Evolutionary conservation across 2,797 vertebrate genomes (phyloP), one percentile per base, ranked within the genome.

Genomic region (Schizopygopsis pylzovi): DNA sequence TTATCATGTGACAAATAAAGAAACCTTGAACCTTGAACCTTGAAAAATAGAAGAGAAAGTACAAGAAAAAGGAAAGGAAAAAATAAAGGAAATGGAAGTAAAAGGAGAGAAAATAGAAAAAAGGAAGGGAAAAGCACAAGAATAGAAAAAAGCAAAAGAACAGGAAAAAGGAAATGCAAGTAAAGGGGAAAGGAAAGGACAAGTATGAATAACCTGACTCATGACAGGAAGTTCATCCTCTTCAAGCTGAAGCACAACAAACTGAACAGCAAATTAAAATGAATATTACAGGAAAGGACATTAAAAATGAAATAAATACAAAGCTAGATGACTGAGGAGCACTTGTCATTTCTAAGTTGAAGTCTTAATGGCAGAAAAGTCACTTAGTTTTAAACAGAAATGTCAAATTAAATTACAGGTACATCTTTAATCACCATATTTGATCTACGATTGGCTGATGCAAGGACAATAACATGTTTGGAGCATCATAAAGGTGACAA

Each of bases 171-270:
- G 11, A 56, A 6, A 47, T 8, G 15, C 18, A 39, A 33, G 4
- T 2, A n/a, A 25, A 22, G 70, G 11, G 22, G 54, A 25, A 33
- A 41, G 33, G 2, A 22, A 47, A 43, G 41, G 6, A 12, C 39
- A 20, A 22, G 7, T 18, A 15, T 41, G 52, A 56, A 28, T 72
- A 61, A 85, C 77, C 67, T 79, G 84, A 61, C 39, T 18, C 25
- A 2, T 39, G 52, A n/a, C 67, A 79, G 75, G 63, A 72, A 79
- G 76, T 63, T 79, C 65, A 61, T 85, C 13, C 11, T 79, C 83
- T 45, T 61, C 39, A 20, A 49, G 16, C n/a, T 33, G 9, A 22
- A 79, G 37, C 37, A 9, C n/a, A 43, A 45, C 5, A 1, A 54
- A 54, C 72, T 77, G 15, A 77, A 77, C 0, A 52, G 13, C 25